Conservation (phyloP, 2,888 invertebrate species). For the Caenorhabditis angaria region DNA sequence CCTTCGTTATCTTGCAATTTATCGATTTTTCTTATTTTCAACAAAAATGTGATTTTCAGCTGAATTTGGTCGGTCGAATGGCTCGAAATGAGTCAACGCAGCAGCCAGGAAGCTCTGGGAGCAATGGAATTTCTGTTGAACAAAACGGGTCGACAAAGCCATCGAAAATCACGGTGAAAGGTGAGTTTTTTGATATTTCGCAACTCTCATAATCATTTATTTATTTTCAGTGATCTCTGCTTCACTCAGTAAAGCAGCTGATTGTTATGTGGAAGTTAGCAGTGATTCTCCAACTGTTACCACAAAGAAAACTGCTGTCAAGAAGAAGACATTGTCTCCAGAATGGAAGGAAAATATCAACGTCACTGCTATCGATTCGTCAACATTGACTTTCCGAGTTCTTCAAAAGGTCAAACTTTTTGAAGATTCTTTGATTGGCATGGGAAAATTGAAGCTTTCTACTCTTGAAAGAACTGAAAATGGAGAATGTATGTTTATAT, state of each 20-base stretch:
- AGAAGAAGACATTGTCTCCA: slow-evolving; percentile 68
- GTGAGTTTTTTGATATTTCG: slow-evolving; percentile 14
- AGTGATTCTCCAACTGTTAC: slow-evolving; percentile 56
- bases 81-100: slow-evolving; percentile 40
- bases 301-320: slow-evolving; percentile 60
- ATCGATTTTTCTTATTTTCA: not conserved
- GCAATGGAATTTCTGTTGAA: slow-evolving; percentile 25
- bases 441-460: slow-evolving; percentile 64
- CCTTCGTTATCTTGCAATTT: not conserved
- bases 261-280: slow-evolving; percentile 67
- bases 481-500: slow-evolving; percentile 63
- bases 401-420: slow-evolving; percentile 68
- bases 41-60: not conserved
- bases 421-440: slow-evolving; percentile 66
- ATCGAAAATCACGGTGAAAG: slow-evolving; percentile 42
- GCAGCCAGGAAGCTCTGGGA: slow-evolving; percentile 40
- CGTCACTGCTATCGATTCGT: slow-evolving; percentile 58
- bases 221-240: slow-evolving; percentile 63
- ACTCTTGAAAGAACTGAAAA: slow-evolving; percentile 63
- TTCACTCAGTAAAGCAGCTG: slow-evolving; percentile 60
- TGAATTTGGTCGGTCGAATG: slow-evolving; percentile 25
- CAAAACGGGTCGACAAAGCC: slow-evolving; percentile 35
- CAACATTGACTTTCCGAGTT: slow-evolving; percentile 59
- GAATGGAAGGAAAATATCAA: slow-evolving; percentile 70
- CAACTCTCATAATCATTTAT: not conserved